phyloP scores from a whole-genome alignment of 2,113 vertebrate species.

The Macrotis lagotis region DNA sequence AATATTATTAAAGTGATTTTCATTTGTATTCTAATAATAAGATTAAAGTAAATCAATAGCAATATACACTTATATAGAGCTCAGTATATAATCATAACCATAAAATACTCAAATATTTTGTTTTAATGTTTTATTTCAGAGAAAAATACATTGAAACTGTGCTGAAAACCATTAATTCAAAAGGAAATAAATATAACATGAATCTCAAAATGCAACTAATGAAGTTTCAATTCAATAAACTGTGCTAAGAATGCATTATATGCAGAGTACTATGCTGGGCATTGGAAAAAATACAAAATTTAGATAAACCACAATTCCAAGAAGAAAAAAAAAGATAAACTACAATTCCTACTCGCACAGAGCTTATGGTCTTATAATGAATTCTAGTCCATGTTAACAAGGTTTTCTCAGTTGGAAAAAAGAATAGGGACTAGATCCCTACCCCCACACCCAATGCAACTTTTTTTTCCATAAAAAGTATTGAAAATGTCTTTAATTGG shows the following conservation, averaged over 20 bases:
- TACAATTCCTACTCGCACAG: background rate
- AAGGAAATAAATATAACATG: background rate
- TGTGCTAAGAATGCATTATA: background rate
- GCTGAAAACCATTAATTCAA: background rate
- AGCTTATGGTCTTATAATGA: background rate
- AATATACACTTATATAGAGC: slow-evolving; percentile 6
- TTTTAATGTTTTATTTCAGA: background rate
- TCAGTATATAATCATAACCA: background rate
- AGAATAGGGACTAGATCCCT: background rate
- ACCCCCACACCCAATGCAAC: too few species aligned
- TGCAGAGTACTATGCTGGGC: background rate
- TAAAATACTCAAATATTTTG: background rate
- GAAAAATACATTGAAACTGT: background rate
- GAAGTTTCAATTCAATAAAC: background rate
- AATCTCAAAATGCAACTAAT: background rate
- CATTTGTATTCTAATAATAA: slow-evolving; percentile 5
- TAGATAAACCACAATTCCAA: background rate
- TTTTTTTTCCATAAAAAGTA: background rate
- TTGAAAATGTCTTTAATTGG: background rate
- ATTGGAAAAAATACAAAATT: background rate
- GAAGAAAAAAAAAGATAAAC: too few species aligned
- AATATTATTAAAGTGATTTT: slow-evolving; percentile 46
- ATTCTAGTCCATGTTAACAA: background rate
- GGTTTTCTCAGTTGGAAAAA: background rate
- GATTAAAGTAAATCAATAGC: slow-evolving; percentile 43